These are phyloP conservation scores for Scopus umbretta DNA, from an alignment of 2,113 vertebrate species.

Conservation along the genomic window DNA sequence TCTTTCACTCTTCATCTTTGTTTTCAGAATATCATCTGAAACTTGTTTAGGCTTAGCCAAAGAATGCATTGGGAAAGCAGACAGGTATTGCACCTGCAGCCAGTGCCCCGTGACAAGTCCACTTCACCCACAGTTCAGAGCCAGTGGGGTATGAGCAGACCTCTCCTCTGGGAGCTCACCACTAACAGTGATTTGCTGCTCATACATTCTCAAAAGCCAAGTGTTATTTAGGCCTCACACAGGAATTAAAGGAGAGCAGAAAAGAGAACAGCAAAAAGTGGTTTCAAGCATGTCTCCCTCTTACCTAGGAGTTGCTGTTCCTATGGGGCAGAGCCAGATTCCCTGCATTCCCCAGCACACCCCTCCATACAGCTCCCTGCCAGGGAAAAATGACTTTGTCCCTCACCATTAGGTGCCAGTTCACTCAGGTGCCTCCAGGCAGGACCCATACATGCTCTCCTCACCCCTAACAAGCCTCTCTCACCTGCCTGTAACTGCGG, in stretches of 20 bases:
- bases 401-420: neutral
- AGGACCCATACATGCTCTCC: neutral
- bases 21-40: neutral
- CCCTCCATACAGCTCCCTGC: neutral
- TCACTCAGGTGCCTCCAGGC: neutral
- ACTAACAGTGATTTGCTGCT: neutral
- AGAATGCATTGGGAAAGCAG: neutral
- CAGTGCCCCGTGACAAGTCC: neutral
- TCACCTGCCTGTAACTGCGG: neutral
- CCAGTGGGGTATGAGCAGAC: neutral
- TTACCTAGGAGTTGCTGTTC: neutral
- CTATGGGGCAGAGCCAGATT: neutral
- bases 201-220: neutral
- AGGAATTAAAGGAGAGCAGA: neutral
- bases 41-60: neutral
- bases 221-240: neutral
- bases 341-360: neutral
- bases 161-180: neutral
- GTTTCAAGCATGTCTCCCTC: neutral
- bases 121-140: neutral
- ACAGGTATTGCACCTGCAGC: neutral
- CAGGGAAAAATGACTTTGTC: neutral
- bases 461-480: fast-evolving
- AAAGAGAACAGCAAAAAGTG: neutral
- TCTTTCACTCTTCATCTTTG: neutral